Conservation (phyloP, 2,888 invertebrate genomes). For the Calliopum simillimum region DNA sequence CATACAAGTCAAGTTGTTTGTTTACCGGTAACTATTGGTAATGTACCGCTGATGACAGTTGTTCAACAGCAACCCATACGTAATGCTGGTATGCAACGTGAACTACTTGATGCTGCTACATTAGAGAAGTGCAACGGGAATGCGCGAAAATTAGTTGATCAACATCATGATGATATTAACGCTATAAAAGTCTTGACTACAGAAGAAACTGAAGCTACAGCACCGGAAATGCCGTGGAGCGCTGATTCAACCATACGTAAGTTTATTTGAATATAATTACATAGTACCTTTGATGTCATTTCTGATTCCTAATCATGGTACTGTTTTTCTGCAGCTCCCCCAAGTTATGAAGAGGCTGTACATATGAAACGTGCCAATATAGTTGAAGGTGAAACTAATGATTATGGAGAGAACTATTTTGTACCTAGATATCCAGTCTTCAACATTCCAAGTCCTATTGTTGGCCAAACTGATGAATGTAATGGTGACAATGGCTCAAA, state of each 20-base stretch:
- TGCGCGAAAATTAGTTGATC: too few relatives aligned
- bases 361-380: constrained; percentile 52
- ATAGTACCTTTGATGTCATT: too few relatives aligned
- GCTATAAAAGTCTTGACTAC: too few relatives aligned
- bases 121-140: background rate
- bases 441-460: constrained; percentile 43
- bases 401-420: constrained; percentile 48
- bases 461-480: constrained; percentile 6
- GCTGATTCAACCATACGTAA: constrained; percentile 49
- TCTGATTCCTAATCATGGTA: background rate
- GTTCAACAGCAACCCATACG: constrained; percentile 46
- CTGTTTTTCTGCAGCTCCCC: constrained; percentile 55
- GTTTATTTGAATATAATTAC: constrained; percentile 10
- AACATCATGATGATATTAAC: constrained; percentile 26
- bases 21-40: constrained; percentile 63
- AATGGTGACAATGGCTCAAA: constrained; percentile 38
- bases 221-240: constrained; percentile 50
- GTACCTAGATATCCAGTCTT: constrained; percentile 57
- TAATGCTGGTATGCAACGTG: background rate
- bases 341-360: constrained; percentile 59
- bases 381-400: constrained; percentile 45
- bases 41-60: constrained; percentile 54
- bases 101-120: background rate
- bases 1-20: constrained; percentile 53
- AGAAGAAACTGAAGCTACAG: constrained; percentile 34